A percentile compares a stretch with the other conserved stretches of the same genome.
Evolutionary conservation across 2,113 vertebrate genomes (phyloP).

Genomic region (Manacus vitellinus): DNA sequence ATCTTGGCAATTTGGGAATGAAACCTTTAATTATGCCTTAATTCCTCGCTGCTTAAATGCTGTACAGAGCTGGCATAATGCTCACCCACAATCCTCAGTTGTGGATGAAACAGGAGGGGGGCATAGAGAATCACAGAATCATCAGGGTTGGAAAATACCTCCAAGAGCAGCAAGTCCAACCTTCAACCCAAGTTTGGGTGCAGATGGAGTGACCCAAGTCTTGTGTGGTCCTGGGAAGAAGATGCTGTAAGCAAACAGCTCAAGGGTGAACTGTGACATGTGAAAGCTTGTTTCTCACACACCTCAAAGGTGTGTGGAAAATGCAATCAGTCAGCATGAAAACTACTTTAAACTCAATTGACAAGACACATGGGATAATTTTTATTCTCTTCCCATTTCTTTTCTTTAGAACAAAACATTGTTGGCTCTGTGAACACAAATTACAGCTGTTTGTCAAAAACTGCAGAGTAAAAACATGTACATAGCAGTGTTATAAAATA

Average conservation of each 20-base stretch:
- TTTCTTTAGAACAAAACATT: not conserved
- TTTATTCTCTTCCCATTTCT: not conserved
- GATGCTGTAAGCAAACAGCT: not conserved
- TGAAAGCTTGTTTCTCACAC: not conserved
- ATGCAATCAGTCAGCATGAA: not conserved
- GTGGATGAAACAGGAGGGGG: not conserved
- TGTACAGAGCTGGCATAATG: not conserved
- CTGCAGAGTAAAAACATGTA: not conserved
- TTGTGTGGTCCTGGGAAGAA: not conserved
- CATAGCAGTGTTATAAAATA: not conserved
- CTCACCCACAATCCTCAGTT: not conserved
- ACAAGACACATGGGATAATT: not conserved
- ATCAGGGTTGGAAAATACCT: not conserved
- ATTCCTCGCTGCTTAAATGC: not conserved
- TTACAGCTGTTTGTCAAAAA: not conserved
- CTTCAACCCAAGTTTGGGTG: not conserved
- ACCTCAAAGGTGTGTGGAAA: not conserved
- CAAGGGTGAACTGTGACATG: not conserved
- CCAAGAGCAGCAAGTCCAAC: too few relatives aligned
- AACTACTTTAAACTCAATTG: not conserved
- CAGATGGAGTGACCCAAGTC: not conserved
- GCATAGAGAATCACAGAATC: not conserved
- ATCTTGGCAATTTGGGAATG: not conserved
- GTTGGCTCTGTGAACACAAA: not conserved
- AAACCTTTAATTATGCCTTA: not conserved